A percentile compares a stretch with the other conserved stretches of the same genome.
phyloP scores from a whole-genome alignment of 2,888 invertebrate genomes.

The Desoria tigrina region DNA sequence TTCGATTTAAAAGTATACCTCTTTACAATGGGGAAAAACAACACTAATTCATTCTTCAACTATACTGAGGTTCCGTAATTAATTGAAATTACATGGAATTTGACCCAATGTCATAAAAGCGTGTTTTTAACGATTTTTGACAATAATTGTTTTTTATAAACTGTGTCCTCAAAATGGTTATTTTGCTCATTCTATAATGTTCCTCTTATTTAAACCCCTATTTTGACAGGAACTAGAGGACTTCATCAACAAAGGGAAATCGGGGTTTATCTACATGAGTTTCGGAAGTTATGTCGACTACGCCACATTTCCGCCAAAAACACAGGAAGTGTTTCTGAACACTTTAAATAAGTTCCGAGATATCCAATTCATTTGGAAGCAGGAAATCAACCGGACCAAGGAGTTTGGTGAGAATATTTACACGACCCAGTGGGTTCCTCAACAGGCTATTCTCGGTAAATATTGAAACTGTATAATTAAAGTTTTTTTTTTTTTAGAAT shows the following conservation, averaged over 20 bases:
- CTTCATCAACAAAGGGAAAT: conserved; percentile 27
- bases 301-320: conserved; percentile 22
- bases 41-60: too few species aligned
- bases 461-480: not conserved
- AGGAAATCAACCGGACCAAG: conserved; percentile 10
- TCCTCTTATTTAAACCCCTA: too few species aligned
- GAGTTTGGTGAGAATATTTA: conserved; percentile 14
- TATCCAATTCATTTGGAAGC: conserved; percentile 39
- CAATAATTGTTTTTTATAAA: not conserved
- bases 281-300: conserved; percentile 37
- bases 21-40: too few species aligned
- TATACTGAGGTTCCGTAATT: too few species aligned
- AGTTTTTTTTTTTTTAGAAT: not conserved
- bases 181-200: too few species aligned
- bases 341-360: conserved; percentile 19
- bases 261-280: conserved; percentile 37
- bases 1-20: too few species aligned
- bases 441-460: conserved; percentile 27
- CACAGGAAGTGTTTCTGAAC: conserved; percentile 24
- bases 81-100: too few species aligned
- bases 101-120: too few species aligned
- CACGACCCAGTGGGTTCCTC: conserved; percentile 24
- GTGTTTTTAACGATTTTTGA: not conserved
- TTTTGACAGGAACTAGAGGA: conserved; percentile 10
- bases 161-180: too few species aligned